Conservation (phyloP, 2,888 invertebrate species). For the Euspilapteryx auroguttella region DNA sequence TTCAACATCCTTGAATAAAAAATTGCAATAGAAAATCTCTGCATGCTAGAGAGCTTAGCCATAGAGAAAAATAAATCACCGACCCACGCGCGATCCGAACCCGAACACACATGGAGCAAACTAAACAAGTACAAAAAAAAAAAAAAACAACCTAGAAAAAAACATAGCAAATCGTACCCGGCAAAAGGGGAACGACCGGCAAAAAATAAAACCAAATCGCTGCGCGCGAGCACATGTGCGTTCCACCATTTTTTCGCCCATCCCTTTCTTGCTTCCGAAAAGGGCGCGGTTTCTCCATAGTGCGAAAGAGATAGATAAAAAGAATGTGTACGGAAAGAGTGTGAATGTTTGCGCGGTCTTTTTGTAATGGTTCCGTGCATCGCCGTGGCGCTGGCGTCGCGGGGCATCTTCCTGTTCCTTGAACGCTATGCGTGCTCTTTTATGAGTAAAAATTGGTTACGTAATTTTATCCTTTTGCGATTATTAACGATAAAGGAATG, state of each 20-base stretch:
- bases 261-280: slow-evolving; percentile 46
- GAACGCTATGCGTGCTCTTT: slow-evolving; percentile 21
- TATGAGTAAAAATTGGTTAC: no score
- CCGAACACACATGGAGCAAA: slow-evolving; percentile 32
- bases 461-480: no score
- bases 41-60: no score
- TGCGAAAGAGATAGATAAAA: slow-evolving; percentile 33
- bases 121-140: slow-evolving; percentile 28
- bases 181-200: slow-evolving; percentile 48
- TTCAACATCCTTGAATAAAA: no score
- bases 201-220: slow-evolving; percentile 53
- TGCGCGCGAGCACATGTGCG: slow-evolving; percentile 52
- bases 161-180: slow-evolving; percentile 33
- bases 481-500: no score
- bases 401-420: slow-evolving; percentile 51
- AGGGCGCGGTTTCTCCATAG: slow-evolving; percentile 12
- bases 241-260: slow-evolving; percentile 41
- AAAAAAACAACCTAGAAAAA: slow-evolving; percentile 22
- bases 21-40: no score
- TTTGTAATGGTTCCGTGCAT: slow-evolving; percentile 32
- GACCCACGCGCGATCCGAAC: slow-evolving; percentile 23
- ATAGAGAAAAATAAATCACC: slow-evolving; percentile 32
- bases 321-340: slow-evolving; percentile 49
- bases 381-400: slow-evolving; percentile 30
- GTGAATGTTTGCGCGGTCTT: slow-evolving; percentile 32